Conservation (phyloP, 2,888 invertebrate genomes). For the Temnothorax ravouxi region DNA sequence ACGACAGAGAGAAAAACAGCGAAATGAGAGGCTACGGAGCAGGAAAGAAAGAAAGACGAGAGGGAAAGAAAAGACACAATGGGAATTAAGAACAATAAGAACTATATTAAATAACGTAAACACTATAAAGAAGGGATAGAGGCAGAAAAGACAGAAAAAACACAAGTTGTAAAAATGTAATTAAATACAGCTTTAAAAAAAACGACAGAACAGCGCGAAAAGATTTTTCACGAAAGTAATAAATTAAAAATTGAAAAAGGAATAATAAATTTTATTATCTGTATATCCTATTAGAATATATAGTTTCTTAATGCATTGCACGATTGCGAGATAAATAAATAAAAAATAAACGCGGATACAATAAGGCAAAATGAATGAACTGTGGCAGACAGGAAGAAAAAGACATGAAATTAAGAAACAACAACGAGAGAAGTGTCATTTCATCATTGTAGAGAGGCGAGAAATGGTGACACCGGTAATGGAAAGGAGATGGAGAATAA, state of each 20-base stretch:
- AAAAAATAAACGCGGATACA: not conserved
- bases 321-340: not conserved
- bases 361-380: conserved; percentile 1
- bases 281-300: no score
- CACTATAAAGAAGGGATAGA: conserved; percentile 12
- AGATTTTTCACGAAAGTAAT: not conserved
- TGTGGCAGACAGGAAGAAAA: not conserved
- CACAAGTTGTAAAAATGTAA: not conserved
- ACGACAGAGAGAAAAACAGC: conserved; percentile 55
- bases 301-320: not conserved
- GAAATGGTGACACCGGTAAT: conserved; percentile 30
- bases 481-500: not conserved
- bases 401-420: conserved; percentile 8
- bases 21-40: conserved; percentile 37
- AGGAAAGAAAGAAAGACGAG: conserved; percentile 2
- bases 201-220: not conserved
- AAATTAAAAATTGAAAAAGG: not conserved
- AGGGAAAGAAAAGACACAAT: not conserved
- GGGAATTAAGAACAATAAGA: not conserved
- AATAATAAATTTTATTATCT: not conserved
- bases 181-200: not conserved
- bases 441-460: conserved; percentile 33
- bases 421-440: conserved; percentile 28
- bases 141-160: not conserved
- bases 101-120: conserved; percentile 8